Evolutionary conservation across 2,113 vertebrate genomes (phyloP).

Genomic region (Nyctibius bracteatus): DNA sequence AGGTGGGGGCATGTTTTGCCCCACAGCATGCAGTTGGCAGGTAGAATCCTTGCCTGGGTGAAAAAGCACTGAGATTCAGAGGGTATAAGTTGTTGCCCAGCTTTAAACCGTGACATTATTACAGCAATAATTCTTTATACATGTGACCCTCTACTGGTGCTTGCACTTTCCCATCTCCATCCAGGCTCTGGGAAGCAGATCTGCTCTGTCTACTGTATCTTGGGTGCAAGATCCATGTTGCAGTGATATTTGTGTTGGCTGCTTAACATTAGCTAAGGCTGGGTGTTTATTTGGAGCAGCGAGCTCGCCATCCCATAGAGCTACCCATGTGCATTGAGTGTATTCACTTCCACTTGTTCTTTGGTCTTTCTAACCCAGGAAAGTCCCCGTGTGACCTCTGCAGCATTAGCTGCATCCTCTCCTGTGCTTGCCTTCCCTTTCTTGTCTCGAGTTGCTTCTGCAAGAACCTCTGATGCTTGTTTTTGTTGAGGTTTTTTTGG

Average conservation of each 20-base stretch:
- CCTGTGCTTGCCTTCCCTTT: background rate
- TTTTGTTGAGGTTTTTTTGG: background rate
- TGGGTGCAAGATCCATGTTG: background rate
- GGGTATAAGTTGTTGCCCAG: background rate
- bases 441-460: background rate
- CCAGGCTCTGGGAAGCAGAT: background rate
- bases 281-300: background rate
- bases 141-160: background rate
- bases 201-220: background rate
- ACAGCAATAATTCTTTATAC: too few relatives aligned
- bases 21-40: fast-evolving
- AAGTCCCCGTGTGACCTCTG: background rate
- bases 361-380: background rate
- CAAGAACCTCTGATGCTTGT: background rate
- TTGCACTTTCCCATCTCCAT: background rate
- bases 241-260: background rate
- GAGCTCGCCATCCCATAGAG: fast-evolving
- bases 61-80: background rate
- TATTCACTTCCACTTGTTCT: background rate
- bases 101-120: too few relatives aligned
- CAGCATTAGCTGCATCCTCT: background rate
- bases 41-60: background rate
- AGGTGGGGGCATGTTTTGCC: background rate
- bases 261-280: background rate
- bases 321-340: fast-evolving